Evolutionary conservation across 2,113 vertebrate species (phyloP).

Genomic region (Etheostoma cragini): DNA sequence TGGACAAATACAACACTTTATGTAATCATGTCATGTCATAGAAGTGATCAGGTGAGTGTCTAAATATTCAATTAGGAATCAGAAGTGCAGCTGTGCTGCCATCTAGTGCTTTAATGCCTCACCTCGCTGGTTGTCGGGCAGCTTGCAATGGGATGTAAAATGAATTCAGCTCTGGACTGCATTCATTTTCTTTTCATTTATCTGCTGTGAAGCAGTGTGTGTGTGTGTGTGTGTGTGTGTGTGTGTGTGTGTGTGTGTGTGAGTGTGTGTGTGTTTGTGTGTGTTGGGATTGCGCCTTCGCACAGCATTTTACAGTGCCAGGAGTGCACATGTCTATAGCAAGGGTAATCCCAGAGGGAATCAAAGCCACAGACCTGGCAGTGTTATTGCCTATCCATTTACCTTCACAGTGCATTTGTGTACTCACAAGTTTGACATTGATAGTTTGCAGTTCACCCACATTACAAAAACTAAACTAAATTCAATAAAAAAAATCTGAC

Average conservation of each 20-base stretch:
- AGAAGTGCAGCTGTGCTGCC: conserved; percentile 63
- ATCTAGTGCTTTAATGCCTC: conserved; percentile 62
- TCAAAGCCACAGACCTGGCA: conserved; percentile 51
- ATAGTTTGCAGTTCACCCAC: conserved; percentile 1
- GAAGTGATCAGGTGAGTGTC: conserved; percentile 40
- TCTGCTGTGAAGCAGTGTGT: conserved; percentile 6
- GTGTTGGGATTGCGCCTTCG: conserved; percentile 14
- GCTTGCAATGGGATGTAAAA: conserved; percentile 18
- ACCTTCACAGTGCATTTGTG: conserved; percentile 33
- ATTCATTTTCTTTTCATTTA: conserved; percentile 58
- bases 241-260: conserved; percentile 19
- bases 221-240: background rate
- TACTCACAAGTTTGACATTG: background rate
- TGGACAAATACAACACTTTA: conserved; percentile 44
- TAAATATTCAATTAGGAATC: conserved; percentile 31
- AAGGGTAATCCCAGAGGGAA: conserved; percentile 49
- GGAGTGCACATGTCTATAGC: conserved; percentile 42
- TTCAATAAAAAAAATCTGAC: background rate
- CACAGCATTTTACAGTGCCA: conserved; percentile 31
- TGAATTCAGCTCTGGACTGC: conserved; percentile 25
- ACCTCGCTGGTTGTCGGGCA: background rate
- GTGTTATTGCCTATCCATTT: conserved; percentile 33
- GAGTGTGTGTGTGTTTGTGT: conserved; percentile 14
- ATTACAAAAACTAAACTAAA: background rate
- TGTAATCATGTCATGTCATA: conserved; percentile 62